Conservation (phyloP, 2,113 vertebrate species). For the Eleginops maclovinus region DNA sequence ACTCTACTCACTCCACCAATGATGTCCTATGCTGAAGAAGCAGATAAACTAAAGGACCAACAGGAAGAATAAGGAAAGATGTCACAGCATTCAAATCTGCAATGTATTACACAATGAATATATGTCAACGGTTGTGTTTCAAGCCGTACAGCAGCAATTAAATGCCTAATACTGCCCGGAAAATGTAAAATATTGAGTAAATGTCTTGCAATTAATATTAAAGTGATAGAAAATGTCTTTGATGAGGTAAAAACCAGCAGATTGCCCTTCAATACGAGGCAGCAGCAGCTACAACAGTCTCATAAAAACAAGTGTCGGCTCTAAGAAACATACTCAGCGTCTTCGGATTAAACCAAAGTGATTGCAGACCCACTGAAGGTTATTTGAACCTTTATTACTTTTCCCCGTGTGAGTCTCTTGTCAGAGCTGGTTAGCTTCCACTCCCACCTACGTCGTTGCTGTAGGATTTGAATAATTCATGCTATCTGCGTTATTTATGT, state of each 20-base stretch:
- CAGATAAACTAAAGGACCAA: too few species aligned
- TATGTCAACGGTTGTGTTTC: too few species aligned
- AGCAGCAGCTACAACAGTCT: not conserved
- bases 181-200: not conserved
- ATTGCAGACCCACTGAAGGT: slow-evolving; percentile 69
- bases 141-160: not conserved
- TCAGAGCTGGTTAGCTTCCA: slow-evolving; percentile 76
- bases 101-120: too few species aligned
- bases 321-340: slow-evolving; percentile 62
- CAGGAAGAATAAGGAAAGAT: too few species aligned
- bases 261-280: slow-evolving; percentile 2
- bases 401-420: slow-evolving; percentile 64
- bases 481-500: slow-evolving; percentile 80
- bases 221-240: not conserved
- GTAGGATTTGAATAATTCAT: slow-evolving; percentile 82
- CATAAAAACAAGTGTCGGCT: slow-evolving; percentile 54
- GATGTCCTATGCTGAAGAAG: too few species aligned
- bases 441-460: slow-evolving; percentile 60
- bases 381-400: slow-evolving; percentile 77
- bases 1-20: too few species aligned
- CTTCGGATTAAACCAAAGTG: slow-evolving; percentile 72
- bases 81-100: too few species aligned
- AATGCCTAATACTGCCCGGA: too few species aligned
- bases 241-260: not conserved
- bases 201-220: not conserved